phyloP scores from a whole-genome alignment of 2,888 invertebrate genomes.

The Nephrotoma appendiculata region DNA sequence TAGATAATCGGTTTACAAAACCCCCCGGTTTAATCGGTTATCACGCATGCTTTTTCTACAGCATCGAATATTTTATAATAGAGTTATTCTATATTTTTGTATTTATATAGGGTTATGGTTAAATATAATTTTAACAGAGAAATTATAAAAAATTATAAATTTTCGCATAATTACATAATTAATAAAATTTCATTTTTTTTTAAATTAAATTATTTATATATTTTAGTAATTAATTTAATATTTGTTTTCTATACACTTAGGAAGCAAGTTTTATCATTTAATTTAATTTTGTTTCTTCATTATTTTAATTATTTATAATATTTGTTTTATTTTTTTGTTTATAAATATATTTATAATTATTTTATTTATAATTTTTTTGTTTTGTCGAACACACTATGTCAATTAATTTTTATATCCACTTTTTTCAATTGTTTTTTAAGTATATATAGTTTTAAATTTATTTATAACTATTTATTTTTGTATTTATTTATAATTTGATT shows the following conservation, averaged over 20 bases:
- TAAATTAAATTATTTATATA: neutral
- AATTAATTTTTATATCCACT: neutral
- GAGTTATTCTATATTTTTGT: neutral
- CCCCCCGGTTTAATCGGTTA: neutral
- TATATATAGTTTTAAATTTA: neutral
- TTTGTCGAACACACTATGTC: neutral
- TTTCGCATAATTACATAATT: neutral
- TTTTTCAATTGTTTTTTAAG: neutral
- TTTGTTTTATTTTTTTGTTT: neutral
- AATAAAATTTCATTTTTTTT: neutral
- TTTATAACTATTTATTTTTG: neutral
- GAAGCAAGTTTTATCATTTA: conserved; percentile 5
- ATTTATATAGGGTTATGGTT: neutral
- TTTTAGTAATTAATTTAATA: neutral
- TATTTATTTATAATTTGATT: neutral
- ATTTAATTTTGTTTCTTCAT: neutral
- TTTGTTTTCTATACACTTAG: conserved; percentile 4
- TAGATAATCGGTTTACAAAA: neutral
- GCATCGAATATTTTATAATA: neutral
- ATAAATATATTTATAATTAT: neutral
- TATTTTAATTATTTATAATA: neutral
- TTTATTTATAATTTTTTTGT: neutral
- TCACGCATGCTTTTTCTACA: neutral
- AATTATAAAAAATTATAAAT: neutral
- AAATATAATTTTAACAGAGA: neutral